Evolutionary conservation across 30 jellyfish, hydroid and myxozoan genomes (phyloP).

Genomic region (Hydractinia echinata): DNA sequence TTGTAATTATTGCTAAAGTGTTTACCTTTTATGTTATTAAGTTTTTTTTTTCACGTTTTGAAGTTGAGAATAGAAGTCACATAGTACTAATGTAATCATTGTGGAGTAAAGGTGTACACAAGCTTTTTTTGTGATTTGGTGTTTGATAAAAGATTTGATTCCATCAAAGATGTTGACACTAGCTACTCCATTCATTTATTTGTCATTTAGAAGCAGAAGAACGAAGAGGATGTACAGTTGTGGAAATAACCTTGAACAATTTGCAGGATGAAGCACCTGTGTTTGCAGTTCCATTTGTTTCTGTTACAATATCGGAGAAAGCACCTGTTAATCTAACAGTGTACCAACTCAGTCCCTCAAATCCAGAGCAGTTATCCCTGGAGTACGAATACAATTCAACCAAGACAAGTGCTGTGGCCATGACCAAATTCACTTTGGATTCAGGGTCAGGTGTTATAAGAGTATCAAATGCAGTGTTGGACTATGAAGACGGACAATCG

Average conservation of each 20-base stretch:
- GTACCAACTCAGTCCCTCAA: background rate
- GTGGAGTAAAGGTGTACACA: too few relatives aligned
- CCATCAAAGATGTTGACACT: too few relatives aligned
- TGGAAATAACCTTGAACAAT: slow-evolving; percentile 46
- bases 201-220: too few relatives aligned
- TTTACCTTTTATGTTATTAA: background rate
- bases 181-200: too few relatives aligned
- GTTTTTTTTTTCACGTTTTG: background rate
- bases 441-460: background rate
- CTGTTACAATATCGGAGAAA: slow-evolving; percentile 41
- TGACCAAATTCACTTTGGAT: background rate
- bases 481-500: slow-evolving; percentile 8
- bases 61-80: too few relatives aligned
- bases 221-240: slow-evolving; percentile 32
- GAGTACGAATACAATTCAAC: background rate
- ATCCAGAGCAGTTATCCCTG: slow-evolving; percentile 18
- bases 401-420: slow-evolving; percentile 4
- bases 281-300: slow-evolving; percentile 21
- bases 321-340: background rate
- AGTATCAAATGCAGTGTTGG: background rate
- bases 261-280: slow-evolving; percentile 64
- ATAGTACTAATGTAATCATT: too few relatives aligned
- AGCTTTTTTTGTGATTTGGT: too few relatives aligned
- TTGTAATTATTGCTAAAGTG: background rate
- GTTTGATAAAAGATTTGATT: too few relatives aligned